Evolutionary conservation across 2,888 invertebrate genomes (phyloP).

Genomic region (Nephrotoma appendiculata): DNA sequence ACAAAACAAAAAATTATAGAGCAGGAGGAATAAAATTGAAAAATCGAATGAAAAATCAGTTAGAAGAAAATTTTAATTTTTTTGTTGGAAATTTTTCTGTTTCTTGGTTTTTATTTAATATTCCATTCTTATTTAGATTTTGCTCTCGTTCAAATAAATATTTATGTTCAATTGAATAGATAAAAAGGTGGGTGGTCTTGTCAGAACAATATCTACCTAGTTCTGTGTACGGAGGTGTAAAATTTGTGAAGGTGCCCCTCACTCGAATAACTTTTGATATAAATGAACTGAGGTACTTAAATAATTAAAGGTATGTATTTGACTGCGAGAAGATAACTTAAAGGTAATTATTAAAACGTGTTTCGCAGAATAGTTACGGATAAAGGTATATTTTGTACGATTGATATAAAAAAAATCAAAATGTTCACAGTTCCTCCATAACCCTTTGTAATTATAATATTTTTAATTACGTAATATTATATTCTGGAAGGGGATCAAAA

Average conservation of each 20-base stretch:
- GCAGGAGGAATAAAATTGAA: background rate
- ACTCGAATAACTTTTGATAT: background rate
- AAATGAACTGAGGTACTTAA: background rate
- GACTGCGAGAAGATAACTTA: background rate
- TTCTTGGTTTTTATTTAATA: background rate
- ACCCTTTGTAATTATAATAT: background rate
- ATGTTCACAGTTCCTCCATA: background rate
- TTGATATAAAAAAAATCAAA: background rate
- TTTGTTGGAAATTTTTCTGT: background rate
- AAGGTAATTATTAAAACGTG: background rate
- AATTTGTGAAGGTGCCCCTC: background rate
- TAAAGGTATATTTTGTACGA: background rate
- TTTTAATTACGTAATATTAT: background rate
- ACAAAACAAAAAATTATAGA: background rate
- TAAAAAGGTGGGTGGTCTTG: background rate
- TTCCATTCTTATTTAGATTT: background rate
- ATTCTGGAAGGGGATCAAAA: background rate
- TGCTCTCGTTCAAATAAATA: background rate
- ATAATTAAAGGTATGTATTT: background rate
- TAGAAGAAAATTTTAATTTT: background rate
- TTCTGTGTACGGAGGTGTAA: background rate
- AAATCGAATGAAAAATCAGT: background rate
- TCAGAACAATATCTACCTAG: background rate
- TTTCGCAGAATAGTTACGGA: background rate
- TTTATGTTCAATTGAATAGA: background rate